Percentiles rank a stretch among this genome's conserved stretches.
Conservation (phyloP, 2,888 invertebrate genomes). For the Seira ritae region DNA sequence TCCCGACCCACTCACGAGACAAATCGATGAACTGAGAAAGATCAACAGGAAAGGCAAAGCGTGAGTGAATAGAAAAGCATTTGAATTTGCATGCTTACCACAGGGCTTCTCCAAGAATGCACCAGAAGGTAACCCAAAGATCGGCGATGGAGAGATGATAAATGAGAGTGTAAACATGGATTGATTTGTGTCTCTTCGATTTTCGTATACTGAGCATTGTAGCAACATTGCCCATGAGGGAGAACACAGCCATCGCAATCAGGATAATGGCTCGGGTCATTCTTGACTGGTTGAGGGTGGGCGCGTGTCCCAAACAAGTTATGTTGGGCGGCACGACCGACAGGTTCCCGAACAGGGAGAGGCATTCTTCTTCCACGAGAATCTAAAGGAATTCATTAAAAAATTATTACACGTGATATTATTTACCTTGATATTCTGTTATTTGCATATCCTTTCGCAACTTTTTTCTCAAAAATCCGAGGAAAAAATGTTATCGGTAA, state of each 20-base stretch:
- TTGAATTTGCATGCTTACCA: conserved; percentile 80
- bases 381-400: conserved; percentile 32
- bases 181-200: conserved; percentile 75
- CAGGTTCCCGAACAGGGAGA: conserved; percentile 49
- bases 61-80: no score
- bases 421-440: no score
- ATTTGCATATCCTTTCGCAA: no score
- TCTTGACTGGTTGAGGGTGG: conserved; percentile 81
- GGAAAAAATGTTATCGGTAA: no score
- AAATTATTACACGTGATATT: no score
- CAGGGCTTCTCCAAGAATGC: conserved; percentile 87
- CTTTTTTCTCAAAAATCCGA: no score
- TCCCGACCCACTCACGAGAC: no score
- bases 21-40: no score
- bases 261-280: conserved; percentile 83
- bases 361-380: conserved; percentile 52
- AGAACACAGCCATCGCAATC: conserved; percentile 83
- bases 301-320: conserved; percentile 82
- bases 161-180: conserved; percentile 84
- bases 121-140: conserved; percentile 87
- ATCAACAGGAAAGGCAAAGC: no score
- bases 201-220: conserved; percentile 85
- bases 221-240: conserved; percentile 84
- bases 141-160: conserved; percentile 90
- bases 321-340: conserved; percentile 52